A percentile compares a stretch with the other conserved stretches of the same genome.
Evolutionary conservation across 2,113 vertebrate species (phyloP).

Genomic region (Mola mola): DNA sequence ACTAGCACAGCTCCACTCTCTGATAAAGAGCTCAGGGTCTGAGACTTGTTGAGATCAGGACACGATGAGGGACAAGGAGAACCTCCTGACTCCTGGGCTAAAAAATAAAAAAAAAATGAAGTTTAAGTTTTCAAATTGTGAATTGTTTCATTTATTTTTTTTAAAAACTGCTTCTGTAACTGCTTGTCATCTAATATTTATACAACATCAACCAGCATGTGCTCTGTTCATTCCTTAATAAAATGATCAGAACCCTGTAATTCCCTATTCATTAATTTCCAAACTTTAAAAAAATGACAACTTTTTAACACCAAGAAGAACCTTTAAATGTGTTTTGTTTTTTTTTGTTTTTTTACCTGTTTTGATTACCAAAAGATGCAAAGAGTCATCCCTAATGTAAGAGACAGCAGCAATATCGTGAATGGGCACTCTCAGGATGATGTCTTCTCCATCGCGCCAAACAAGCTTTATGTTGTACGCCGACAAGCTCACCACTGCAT

Average conservation of each 20-base stretch:
- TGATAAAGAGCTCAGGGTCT: slow-evolving; percentile 88
- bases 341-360: slow-evolving; percentile 83
- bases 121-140: background rate
- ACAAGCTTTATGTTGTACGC: slow-evolving; percentile 97
- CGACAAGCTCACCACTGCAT: slow-evolving; percentile 94
- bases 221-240: too few relatives aligned
- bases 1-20: slow-evolving; percentile 89
- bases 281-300: too few relatives aligned
- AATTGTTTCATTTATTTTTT: background rate
- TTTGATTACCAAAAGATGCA: slow-evolving; percentile 94
- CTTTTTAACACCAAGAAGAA: too few relatives aligned
- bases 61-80: slow-evolving; percentile 94
- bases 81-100: slow-evolving; percentile 94
- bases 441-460: slow-evolving; percentile 95
- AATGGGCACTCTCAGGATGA: slow-evolving; percentile 96
- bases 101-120: slow-evolving; percentile 35
- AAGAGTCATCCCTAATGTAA: slow-evolving; percentile 94
- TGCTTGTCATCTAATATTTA: too few relatives aligned
- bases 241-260: too few relatives aligned
- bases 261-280: too few relatives aligned
- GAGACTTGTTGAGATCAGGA: slow-evolving; percentile 90
- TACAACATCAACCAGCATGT: background rate
- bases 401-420: slow-evolving; percentile 97
- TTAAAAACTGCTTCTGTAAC: too few relatives aligned
- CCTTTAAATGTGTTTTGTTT: too few relatives aligned